Evolutionary conservation across 2,888 invertebrate species (phyloP).

Genomic region (Andrena trimmerana): DNA sequence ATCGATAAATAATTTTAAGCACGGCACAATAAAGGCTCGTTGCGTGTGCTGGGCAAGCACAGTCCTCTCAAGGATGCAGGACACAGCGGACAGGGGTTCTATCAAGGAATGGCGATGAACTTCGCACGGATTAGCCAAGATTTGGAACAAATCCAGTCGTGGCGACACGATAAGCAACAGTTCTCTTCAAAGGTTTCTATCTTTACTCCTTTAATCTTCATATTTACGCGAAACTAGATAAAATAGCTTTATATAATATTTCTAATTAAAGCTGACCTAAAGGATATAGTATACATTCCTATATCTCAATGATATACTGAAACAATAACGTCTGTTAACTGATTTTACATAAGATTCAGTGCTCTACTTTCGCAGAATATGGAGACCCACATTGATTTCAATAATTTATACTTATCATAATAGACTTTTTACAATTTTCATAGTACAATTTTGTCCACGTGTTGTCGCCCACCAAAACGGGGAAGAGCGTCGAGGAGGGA

Average conservation of each 20-base stretch:
- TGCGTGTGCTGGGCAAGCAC: conserved; percentile 56
- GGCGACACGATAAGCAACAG: neutral
- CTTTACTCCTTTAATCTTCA: neutral
- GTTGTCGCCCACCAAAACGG: neutral
- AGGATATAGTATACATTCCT: no score
- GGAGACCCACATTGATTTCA: neutral
- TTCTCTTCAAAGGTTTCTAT: neutral
- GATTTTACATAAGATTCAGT: no score
- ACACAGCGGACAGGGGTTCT: conserved; percentile 36
- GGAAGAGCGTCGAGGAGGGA: neutral
- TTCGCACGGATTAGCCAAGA: conserved; percentile 55
- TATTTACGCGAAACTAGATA: neutral
- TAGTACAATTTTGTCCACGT: neutral
- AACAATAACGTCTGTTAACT: no score
- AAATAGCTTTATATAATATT: no score
- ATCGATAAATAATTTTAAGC: conserved; percentile 70
- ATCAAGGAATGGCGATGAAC: conserved; percentile 62
- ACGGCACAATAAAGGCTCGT: conserved; percentile 62
- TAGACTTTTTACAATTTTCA: neutral
- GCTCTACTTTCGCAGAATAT: no score
- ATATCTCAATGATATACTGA: no score
- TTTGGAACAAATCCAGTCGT: conserved; percentile 60
- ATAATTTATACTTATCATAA: neutral
- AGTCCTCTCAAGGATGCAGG: conserved; percentile 72
- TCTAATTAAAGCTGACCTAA: no score